Conservation (phyloP, 2,888 invertebrate species). For the Phengaris arion region DNA sequence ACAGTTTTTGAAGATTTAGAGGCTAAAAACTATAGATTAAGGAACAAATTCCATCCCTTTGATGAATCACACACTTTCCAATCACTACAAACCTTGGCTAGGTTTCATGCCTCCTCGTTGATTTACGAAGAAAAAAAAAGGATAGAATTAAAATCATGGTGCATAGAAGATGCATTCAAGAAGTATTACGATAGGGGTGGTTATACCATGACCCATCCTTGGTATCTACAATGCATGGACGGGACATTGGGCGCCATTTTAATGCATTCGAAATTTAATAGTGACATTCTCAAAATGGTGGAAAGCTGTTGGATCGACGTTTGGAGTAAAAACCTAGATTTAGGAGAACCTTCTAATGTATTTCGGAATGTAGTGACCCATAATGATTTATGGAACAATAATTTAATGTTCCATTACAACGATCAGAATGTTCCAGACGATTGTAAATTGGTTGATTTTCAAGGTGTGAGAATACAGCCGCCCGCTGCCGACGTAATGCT, state of each 20-base stretch:
- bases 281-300: slow-evolving; percentile 46
- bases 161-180: slow-evolving; percentile 54
- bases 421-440: slow-evolving; percentile 65
- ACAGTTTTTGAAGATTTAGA: slow-evolving; percentile 69
- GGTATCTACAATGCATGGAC: slow-evolving; percentile 63
- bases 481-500: slow-evolving; percentile 82
- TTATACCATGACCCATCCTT: slow-evolving; percentile 50
- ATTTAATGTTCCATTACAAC: slow-evolving; percentile 77
- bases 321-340: slow-evolving; percentile 54
- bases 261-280: slow-evolving; percentile 55
- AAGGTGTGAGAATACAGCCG: slow-evolving; percentile 82
- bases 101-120: slow-evolving; percentile 76
- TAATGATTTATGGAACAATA: slow-evolving; percentile 83
- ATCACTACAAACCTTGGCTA: slow-evolving; percentile 68
- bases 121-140: slow-evolving; percentile 70
- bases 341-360: slow-evolving; percentile 52
- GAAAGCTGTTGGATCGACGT: slow-evolving; percentile 54
- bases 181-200: slow-evolving; percentile 52
- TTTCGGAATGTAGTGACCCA: slow-evolving; percentile 79
- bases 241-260: slow-evolving; percentile 60
- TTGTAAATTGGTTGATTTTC: slow-evolving; percentile 84
- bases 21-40: slow-evolving; percentile 52
- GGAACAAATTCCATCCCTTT: slow-evolving; percentile 61
- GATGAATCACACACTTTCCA: slow-evolving; percentile 69
- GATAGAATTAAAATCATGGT: slow-evolving; percentile 50